These are phyloP conservation scores for Dendrolimus pini DNA, from an alignment of 2,888 invertebrate species.

Conservation along the genomic window DNA sequence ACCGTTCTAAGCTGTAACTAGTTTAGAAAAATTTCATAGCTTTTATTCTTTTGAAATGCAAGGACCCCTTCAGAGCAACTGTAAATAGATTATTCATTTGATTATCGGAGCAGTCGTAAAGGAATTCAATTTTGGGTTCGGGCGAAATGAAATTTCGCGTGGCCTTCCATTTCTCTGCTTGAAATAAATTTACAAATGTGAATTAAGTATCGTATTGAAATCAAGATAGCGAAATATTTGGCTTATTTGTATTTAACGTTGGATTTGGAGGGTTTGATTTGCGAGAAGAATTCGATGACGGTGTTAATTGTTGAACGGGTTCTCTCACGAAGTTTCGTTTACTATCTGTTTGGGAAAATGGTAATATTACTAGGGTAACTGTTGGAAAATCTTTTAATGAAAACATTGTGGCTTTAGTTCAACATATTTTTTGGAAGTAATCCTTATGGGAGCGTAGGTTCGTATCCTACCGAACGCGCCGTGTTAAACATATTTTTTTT, in stretches of 20 bases:
- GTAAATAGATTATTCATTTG: slow-evolving; percentile 68
- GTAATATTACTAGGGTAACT: no score
- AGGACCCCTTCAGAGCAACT: slow-evolving; percentile 27
- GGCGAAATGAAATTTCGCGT: slow-evolving; percentile 55
- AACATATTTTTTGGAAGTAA: no score
- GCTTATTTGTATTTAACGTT: slow-evolving; percentile 7
- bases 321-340: no score
- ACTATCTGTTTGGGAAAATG: no score
- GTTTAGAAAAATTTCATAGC: slow-evolving; percentile 4
- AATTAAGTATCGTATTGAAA: slow-evolving; percentile 28
- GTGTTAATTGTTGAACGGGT: no score
- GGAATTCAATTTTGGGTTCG: slow-evolving; percentile 62
- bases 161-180: slow-evolving; percentile 40
- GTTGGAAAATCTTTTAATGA: no score
- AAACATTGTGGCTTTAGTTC: no score
- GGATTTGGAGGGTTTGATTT: slow-evolving; percentile 3
- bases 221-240: slow-evolving; percentile 19
- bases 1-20: slow-evolving; percentile 6
- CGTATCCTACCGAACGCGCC: no score
- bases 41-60: slow-evolving; percentile 15
- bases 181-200: slow-evolving; percentile 48
- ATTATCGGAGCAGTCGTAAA: slow-evolving; percentile 62
- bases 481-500: no score
- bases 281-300: no score
- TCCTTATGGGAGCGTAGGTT: no score